Conservation (phyloP, 1,140 invertebrate genomes). For the Plodia interpunctella region DNA sequence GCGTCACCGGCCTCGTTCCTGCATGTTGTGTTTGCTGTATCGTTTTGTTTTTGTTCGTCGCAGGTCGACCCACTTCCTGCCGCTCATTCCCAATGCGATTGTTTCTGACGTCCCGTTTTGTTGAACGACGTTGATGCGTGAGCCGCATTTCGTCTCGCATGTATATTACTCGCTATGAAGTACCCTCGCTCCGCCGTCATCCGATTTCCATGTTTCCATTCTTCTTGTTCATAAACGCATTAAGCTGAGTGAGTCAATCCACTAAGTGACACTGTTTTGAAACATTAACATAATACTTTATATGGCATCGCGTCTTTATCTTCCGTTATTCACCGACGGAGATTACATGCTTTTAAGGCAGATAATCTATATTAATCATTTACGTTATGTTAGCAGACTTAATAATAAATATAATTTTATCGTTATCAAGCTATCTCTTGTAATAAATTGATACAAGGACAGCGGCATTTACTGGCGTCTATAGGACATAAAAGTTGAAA, state of each 20-base stretch:
- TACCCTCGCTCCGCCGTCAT: neutral
- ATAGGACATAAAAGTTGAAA: neutral
- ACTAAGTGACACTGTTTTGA: neutral
- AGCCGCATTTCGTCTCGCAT: conserved; percentile 10
- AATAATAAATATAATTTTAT: no score
- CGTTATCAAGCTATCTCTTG: no score
- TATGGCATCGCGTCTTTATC: no score
- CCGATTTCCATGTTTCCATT: neutral
- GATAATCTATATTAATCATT: no score
- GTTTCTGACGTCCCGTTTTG: conserved; percentile 24
- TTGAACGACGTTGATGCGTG: conserved; percentile 18
- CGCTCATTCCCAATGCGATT: conserved; percentile 20
- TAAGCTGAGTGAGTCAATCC: neutral
- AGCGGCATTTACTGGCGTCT: no score
- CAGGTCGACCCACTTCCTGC: conserved; percentile 26
- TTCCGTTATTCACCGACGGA: no score
- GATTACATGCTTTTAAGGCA: no score
- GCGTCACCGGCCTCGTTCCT: conserved; percentile 40
- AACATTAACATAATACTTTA: no score
- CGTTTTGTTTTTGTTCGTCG: conserved; percentile 35
- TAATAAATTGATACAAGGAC: no score
- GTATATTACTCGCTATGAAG: neutral
- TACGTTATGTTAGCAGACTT: no score
- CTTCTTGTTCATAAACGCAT: conserved; percentile 5
- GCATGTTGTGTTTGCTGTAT: conserved; percentile 26